phyloP scores from a whole-genome alignment of 2,888 invertebrate species.

The Germaria angustata region DNA sequence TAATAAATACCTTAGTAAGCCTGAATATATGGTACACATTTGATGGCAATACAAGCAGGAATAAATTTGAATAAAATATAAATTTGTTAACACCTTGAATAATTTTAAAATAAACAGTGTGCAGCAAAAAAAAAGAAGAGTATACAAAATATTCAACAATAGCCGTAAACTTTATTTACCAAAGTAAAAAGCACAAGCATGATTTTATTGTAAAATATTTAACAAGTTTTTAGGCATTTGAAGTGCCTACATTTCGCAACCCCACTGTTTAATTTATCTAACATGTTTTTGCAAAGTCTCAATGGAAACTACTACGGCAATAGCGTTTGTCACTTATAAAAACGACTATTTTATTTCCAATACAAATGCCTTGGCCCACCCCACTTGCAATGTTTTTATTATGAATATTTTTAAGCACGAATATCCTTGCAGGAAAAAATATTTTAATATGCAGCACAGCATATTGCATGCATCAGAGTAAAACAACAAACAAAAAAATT shows the following conservation, averaged over 20 bases:
- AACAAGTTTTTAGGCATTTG: no score
- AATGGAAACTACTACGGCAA: no score
- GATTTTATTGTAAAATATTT: no score
- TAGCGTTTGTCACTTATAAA: neutral
- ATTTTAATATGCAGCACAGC: constrained; percentile 38
- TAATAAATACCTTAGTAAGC: no score
- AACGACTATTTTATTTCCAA: neutral
- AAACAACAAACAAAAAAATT: constrained; percentile 4
- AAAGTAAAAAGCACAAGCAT: no score
- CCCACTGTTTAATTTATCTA: no score
- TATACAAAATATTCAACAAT: no score
- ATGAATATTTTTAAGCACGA: neutral
- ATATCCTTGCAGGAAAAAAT: constrained; percentile 8
- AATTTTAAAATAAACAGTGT: neutral
- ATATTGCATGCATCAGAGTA: constrained; percentile 44
- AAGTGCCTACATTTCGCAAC: no score
- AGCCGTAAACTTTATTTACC: no score
- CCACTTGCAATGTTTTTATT: neutral
- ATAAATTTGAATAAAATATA: constrained; percentile 1
- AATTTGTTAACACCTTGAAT: constrained; percentile 6
- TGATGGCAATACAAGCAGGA: neutral
- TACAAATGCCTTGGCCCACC: neutral
- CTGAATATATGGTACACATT: neutral
- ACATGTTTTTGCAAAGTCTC: neutral
- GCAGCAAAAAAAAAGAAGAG: no score